Evolutionary conservation across 2,113 vertebrate genomes (phyloP), one percentile per base, ranked within the genome.

Genomic region (Neoarius graeffei): DNA sequence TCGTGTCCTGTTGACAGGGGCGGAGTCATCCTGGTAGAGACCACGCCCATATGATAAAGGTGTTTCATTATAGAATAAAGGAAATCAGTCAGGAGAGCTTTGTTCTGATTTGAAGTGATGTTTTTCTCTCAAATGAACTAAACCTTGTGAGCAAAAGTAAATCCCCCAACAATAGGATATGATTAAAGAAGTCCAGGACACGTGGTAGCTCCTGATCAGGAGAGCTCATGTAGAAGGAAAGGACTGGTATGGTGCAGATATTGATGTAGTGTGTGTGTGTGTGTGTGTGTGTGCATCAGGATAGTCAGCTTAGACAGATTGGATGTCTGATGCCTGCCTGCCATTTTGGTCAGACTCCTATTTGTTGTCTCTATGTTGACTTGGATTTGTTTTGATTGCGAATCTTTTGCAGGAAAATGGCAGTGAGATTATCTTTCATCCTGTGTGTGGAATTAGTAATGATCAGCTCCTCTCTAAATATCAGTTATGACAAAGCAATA

Each of bases 391-490:
- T 71, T 79, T 62, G 42, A 77, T 62, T 25, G 85, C 85, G 5
- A 19, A 52, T 62, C 25, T 77, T 79, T 66, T 27, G 64, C 59
- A 64, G 69, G 9, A 77, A 81, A 77, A 80, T 79, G 25, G 74
- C 57, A 79, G 57, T 11, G 42, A 19, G 85, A 80, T 66, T 80
- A 50, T 11, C 59, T 50, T 64, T 85, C 57, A 86, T 76, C 30
- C 30, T 74, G 56, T 76, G 48, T 52, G 64, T 48, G 23, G 82
- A 8, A 84, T 59, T 35, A 66, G 30, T 50, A 11, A 66, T 67
- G 71, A 85, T n/a, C 74, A 64, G 59, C 85, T 86, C 73, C n/a
- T 80, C 59, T 86, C 42, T 50, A 79, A 77, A 86, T 79, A 86
- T 76, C 64, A 69, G 50, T 71, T 87, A 81, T 81, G 79, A 77